Evolutionary conservation across 2,797 vertebrate species (phyloP).

Genomic region (Dryobates pubescens): DNA sequence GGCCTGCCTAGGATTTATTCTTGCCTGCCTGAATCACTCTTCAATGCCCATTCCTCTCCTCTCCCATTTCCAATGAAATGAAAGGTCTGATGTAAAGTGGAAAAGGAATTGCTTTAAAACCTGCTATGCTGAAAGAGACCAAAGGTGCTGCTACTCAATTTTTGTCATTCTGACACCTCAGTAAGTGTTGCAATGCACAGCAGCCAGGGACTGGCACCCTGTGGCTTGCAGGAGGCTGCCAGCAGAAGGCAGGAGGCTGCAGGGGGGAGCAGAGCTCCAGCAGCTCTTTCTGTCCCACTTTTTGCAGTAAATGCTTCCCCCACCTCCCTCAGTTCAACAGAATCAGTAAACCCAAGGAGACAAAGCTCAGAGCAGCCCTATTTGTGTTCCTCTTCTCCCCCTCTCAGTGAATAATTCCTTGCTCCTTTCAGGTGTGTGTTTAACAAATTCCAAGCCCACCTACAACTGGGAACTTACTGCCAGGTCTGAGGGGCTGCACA

Average conservation of each 20-base stretch:
- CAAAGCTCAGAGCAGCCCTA: neutral
- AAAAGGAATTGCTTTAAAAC: neutral
- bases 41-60: neutral
- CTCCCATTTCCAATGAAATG: neutral
- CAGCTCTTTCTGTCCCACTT: neutral
- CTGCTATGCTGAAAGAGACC: neutral
- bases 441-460: neutral
- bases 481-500: neutral
- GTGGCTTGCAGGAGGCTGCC: neutral
- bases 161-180: neutral
- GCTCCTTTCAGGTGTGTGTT: neutral
- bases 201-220: neutral
- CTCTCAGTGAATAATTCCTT: neutral
- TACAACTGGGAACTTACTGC: neutral
- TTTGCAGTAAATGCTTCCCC: neutral
- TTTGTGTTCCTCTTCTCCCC: neutral
- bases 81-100: neutral
- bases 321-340: neutral
- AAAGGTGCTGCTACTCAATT: neutral
- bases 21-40: neutral
- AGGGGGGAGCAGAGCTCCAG: neutral
- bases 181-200: neutral
- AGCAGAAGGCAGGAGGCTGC: neutral
- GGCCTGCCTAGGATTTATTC: neutral
- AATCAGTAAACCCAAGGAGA: neutral